Evolutionary conservation across 2,888 invertebrate genomes (phyloP).

Genomic region (Aelia acuminata): DNA sequence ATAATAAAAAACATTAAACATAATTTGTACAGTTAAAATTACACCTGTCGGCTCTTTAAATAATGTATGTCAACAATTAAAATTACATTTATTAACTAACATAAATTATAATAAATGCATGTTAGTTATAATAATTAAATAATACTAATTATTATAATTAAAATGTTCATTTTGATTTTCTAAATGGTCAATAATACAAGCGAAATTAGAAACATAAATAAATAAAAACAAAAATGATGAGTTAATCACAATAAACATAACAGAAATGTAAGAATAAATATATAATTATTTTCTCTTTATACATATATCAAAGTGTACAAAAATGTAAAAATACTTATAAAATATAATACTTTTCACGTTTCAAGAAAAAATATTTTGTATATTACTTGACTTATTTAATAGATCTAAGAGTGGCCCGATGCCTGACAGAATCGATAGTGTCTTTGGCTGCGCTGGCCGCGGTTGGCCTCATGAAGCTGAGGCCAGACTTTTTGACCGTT

Average conservation of each 20-base stretch:
- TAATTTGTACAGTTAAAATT: conserved; percentile 59
- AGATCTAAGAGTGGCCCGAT: conserved; percentile 61
- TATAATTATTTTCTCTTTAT: conserved; percentile 55
- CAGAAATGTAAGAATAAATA: conserved; percentile 53
- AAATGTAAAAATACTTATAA: conserved; percentile 59
- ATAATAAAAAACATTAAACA: conserved; percentile 53
- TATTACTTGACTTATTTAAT: conserved; percentile 57
- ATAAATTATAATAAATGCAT: conserved; percentile 43
- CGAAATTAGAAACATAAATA: conserved; percentile 55
- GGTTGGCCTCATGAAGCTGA: conserved; percentile 89
- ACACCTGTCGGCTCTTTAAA: conserved; percentile 39
- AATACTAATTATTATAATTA: conserved; percentile 54
- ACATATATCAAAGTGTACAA: conserved; percentile 58
- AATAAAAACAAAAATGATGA: conserved; percentile 52
- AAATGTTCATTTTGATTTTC: conserved; percentile 57
- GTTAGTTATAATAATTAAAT: conserved; percentile 51
- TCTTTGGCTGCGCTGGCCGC: conserved; percentile 86
- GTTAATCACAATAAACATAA: conserved; percentile 56
- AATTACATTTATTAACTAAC: conserved; percentile 33
- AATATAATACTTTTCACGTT: conserved; percentile 57
- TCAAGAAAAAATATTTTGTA: conserved; percentile 48
- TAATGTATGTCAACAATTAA: conserved; percentile 49
- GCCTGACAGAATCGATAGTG: conserved; percentile 65
- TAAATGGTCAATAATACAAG: conserved; percentile 49
- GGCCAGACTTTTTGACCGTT: conserved; percentile 68